Conservation (phyloP, 2,113 vertebrate genomes). For the Chaenocephalus aceratus region DNA sequence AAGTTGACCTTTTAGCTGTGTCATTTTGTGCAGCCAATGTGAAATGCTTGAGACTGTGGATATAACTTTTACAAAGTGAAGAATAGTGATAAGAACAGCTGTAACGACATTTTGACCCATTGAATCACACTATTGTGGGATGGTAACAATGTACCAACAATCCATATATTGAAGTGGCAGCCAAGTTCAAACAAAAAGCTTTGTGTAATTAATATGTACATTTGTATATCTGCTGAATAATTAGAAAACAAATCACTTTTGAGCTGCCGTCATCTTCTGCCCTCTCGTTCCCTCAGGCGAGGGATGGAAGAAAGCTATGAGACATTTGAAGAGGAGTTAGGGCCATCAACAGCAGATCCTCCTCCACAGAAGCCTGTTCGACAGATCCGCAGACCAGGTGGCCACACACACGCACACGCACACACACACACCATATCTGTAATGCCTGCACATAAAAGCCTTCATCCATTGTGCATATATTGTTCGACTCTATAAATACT, state of each 20-base stretch:
- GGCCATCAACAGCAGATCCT: constrained; percentile 68
- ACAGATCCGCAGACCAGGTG: constrained; percentile 77
- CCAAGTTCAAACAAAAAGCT: background rate
- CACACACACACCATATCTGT: constrained; percentile 19
- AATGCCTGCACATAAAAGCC: constrained; percentile 35
- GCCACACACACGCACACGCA: constrained; percentile 10
- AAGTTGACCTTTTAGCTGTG: constrained; percentile 31
- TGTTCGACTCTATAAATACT: constrained; percentile 73
- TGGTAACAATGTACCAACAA: constrained; percentile 18
- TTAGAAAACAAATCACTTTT: constrained; percentile 1
- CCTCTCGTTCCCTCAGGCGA: constrained; percentile 20
- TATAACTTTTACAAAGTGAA: constrained; percentile 8
- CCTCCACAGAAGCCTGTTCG: constrained; percentile 72
- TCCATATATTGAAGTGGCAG: constrained; percentile 4
- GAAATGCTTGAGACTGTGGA: constrained; percentile 7
- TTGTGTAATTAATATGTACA: background rate
- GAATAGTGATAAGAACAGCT: constrained; percentile 2
- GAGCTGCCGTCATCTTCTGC: background rate
- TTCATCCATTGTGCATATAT: constrained; percentile 25
- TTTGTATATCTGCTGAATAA: background rate
- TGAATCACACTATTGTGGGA: constrained; percentile 6
- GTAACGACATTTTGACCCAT: background rate
- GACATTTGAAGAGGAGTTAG: constrained; percentile 84
- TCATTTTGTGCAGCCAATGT: constrained; percentile 13
- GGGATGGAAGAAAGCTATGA: constrained; percentile 86